Percentiles rank a stretch among this genome's conserved stretches.
Conservation (phyloP, 2,888 invertebrate species). For the Tenthredo mesomela region DNA sequence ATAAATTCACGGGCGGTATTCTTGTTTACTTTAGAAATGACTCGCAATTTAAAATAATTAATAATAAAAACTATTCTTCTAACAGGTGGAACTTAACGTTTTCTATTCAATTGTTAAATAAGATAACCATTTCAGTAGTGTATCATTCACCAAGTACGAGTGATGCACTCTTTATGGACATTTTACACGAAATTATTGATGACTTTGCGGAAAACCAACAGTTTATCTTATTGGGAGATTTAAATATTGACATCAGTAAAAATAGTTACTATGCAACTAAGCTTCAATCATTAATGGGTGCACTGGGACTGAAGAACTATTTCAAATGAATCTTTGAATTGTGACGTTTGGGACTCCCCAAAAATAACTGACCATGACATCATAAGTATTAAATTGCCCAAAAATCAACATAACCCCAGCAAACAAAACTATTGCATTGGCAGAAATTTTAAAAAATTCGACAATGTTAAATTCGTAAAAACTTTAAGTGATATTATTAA, state of each 20-base stretch:
- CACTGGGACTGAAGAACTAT: conserved; percentile 53
- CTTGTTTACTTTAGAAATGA: conserved; percentile 53
- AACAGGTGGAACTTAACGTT: conserved; percentile 54
- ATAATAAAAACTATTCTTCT: conserved; percentile 53
- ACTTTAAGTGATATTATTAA: conserved; percentile 44
- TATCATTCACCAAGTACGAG: conserved; percentile 50
- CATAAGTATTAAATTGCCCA: conserved; percentile 46
- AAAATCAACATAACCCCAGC: conserved; percentile 10
- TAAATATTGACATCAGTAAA: conserved; percentile 47
- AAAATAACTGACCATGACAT: conserved; percentile 54
- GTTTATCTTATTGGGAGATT: conserved; percentile 4
- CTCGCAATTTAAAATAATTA: conserved; percentile 51
- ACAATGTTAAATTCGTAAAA: conserved; percentile 48
- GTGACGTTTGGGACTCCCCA: conserved; percentile 50
- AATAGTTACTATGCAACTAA: conserved; percentile 51
- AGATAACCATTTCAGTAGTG: conserved; percentile 46
- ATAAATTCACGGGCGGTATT: conserved; percentile 52
- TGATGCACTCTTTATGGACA: conserved; percentile 43
- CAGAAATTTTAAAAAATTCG: conserved; percentile 50
- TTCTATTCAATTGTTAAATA: conserved; percentile 43
- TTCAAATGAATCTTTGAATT: conserved; percentile 51
- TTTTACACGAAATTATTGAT: conserved; percentile 42
- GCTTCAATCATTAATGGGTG: conserved; percentile 51
- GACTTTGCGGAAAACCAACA: conserved; percentile 43
- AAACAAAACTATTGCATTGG: conserved; percentile 32